phyloP scores from a whole-genome alignment of 2,888 invertebrate species.

The Maniola hyperantus region DNA sequence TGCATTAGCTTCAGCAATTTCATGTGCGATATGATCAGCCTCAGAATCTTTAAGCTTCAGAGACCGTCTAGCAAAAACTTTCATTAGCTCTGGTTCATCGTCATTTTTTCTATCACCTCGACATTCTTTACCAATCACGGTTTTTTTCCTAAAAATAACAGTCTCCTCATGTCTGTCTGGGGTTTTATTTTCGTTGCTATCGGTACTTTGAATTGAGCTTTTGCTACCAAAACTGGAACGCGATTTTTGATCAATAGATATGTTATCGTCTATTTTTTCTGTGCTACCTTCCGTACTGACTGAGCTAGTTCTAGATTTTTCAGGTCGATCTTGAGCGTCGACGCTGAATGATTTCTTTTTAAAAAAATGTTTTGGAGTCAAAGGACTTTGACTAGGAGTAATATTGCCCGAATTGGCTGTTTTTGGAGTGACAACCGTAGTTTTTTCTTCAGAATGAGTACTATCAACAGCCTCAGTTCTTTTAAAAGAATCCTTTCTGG shows the following conservation, averaged over 20 bases:
- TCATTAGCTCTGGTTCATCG: conserved; percentile 90
- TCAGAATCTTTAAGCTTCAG: conserved; percentile 90
- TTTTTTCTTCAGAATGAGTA: conserved; percentile 54
- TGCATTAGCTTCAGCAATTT: conserved; percentile 74
- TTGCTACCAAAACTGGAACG: conserved; percentile 78
- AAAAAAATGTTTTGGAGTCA: conserved; percentile 75
- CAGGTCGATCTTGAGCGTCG: conserved; percentile 74
- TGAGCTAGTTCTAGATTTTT: conserved; percentile 68
- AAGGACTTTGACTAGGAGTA: conserved; percentile 60
- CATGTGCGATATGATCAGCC: conserved; percentile 82
- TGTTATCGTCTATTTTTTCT: conserved; percentile 73
- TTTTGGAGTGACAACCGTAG: conserved; percentile 26
- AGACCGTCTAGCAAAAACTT: conserved; percentile 91
- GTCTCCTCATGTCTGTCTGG: conserved; percentile 72
- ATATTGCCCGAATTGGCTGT: conserved; percentile 42
- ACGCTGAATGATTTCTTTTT: conserved; percentile 82
- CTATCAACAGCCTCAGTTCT: conserved; percentile 54
- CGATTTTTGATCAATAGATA: conserved; percentile 74
- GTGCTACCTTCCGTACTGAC: conserved; percentile 72
- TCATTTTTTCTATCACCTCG: conserved; percentile 80
- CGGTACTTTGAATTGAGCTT: conserved; percentile 75
- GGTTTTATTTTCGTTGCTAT: conserved; percentile 69
- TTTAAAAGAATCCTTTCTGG: conserved; percentile 57
- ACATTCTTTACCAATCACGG: conserved; percentile 68
- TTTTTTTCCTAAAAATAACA: conserved; percentile 83